phyloP scores from a whole-genome alignment of 2,888 invertebrate genomes.

The Epinotia demarniana region DNA sequence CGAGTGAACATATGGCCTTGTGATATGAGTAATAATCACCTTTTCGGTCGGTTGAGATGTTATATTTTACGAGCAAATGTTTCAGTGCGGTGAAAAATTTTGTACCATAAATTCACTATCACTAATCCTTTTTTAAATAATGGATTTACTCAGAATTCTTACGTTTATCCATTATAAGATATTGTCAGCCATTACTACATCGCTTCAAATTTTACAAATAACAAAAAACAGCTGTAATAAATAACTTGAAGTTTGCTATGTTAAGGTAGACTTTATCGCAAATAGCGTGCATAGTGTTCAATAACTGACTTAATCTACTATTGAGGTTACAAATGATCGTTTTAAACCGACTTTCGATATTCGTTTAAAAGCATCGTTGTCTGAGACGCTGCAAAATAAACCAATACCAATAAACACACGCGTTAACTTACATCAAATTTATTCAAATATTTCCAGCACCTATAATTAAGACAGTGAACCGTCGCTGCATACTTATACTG shows the following conservation, averaged over 20 bases:
- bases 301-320: not conserved
- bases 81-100: conserved; percentile 34
- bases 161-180: not conserved
- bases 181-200: not conserved
- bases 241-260: not conserved
- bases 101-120: not conserved
- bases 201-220: not conserved
- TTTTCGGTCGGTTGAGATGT: conserved; percentile 21
- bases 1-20: conserved; percentile 41
- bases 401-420: not conserved
- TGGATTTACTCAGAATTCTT: not conserved
- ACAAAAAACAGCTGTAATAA: not conserved
- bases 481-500: not conserved
- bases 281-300: not conserved
- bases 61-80: conserved; percentile 4
- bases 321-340: not conserved
- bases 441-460: not conserved
- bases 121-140: not conserved
- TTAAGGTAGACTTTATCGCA: not conserved
- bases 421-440: not conserved
- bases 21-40: conserved; percentile 30
- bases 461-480: not conserved
- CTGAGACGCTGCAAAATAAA: not conserved
- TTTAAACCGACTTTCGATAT: not conserved
- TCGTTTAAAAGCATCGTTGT: not conserved